Conservation (phyloP, 2,113 vertebrate species). For the Neodon shergylaensis region DNA sequence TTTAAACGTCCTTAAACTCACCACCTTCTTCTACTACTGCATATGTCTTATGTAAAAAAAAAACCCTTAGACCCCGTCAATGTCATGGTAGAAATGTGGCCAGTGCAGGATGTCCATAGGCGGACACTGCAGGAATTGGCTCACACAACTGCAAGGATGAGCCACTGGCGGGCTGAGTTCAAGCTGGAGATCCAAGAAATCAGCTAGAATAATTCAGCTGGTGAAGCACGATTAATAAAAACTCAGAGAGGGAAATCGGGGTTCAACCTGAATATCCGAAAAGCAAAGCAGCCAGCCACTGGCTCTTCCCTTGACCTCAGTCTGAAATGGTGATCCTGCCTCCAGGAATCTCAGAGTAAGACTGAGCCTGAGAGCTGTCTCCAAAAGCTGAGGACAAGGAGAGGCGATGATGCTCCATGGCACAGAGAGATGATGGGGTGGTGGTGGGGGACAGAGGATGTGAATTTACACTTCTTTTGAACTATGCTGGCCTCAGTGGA, state of each 20-base stretch:
- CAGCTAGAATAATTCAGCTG: neutral
- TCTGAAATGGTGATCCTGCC: too few relatives aligned
- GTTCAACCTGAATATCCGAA: too few relatives aligned
- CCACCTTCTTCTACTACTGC: neutral
- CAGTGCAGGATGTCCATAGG: accelerated
- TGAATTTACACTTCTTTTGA: neutral
- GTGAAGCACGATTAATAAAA: too few relatives aligned
- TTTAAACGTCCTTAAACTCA: neutral
- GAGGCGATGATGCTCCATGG: neutral
- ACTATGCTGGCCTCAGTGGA: neutral
- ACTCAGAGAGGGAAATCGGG: too few relatives aligned
- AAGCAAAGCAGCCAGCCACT: too few relatives aligned
- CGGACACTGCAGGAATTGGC: neutral
- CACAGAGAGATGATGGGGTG: neutral
- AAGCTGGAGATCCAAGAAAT: neutral
- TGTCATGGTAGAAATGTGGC: neutral
- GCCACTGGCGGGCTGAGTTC: neutral
- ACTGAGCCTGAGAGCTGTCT: too few relatives aligned
- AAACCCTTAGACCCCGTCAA: neutral
- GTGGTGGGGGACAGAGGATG: neutral
- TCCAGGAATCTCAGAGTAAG: too few relatives aligned
- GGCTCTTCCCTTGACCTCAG: too few relatives aligned
- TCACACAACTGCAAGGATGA: too few relatives aligned
- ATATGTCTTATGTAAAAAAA: too few relatives aligned
- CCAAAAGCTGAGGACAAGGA: neutral